A percentile compares a stretch with the other conserved stretches of the same genome.
Evolutionary conservation across 2,888 invertebrate species (phyloP).

Genomic region (Andrena chrysosceles): DNA sequence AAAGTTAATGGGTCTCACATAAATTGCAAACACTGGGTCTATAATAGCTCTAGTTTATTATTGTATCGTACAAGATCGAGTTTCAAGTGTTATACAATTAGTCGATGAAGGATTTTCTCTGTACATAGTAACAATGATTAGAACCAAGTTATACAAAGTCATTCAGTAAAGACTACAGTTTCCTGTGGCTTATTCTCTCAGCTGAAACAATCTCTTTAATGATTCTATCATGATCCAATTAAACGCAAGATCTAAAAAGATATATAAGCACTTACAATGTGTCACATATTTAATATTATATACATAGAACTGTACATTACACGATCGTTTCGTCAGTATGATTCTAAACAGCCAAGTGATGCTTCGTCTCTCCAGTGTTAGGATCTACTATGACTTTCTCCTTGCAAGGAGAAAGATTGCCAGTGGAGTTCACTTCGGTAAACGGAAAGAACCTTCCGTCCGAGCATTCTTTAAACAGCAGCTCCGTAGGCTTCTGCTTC

Average conservation of each 20-base stretch:
- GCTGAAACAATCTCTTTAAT: conserved; percentile 5
- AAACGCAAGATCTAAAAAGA: conserved; percentile 21
- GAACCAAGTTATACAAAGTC: background rate
- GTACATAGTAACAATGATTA: conserved; percentile 31
- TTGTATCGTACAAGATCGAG: conserved; percentile 57
- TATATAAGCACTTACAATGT: conserved; percentile 34
- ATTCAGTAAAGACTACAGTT: background rate
- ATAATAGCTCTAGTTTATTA: conserved; percentile 58
- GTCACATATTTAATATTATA: conserved; percentile 30
- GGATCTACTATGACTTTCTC: conserved; percentile 81
- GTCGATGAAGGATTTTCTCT: background rate
- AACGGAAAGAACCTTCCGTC: conserved; percentile 79
- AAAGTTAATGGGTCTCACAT: background rate
- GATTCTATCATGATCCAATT: background rate
- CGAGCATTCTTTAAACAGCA: conserved; percentile 77
- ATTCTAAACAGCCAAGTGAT: conserved; percentile 56
- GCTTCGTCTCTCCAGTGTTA: conserved; percentile 80
- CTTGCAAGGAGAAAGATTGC: conserved; percentile 60
- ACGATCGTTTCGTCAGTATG: background rate
- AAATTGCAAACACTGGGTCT: conserved; percentile 12
- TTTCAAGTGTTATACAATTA: conserved; percentile 53
- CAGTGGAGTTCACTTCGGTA: conserved; percentile 60
- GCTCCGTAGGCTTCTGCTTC: conserved; percentile 68
- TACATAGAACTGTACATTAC: conserved; percentile 44
- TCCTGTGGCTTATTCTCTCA: conserved; percentile 4